These are phyloP conservation scores for Portevinia maculata DNA, from an alignment of 2,888 invertebrate genomes.

Conservation along the genomic window DNA sequence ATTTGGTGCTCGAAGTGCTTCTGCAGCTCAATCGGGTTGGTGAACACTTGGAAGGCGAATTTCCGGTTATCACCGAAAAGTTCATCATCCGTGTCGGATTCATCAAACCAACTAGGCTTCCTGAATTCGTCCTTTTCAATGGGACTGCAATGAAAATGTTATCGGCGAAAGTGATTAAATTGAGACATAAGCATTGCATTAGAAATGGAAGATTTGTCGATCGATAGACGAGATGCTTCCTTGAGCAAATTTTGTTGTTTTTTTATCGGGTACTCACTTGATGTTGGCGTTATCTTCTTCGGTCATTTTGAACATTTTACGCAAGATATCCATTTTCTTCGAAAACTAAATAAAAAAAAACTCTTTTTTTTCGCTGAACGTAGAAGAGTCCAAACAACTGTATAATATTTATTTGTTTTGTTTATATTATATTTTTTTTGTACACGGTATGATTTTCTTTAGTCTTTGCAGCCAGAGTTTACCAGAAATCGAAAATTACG, in stretches of 20 bases:
- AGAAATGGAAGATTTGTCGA: constrained; percentile 51
- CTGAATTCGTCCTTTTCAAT: constrained; percentile 81
- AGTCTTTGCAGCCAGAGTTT: constrained; percentile 66
- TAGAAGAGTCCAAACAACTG: constrained; percentile 42
- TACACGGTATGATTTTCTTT: constrained; percentile 37
- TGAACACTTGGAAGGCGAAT: constrained; percentile 84
- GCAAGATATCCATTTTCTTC: constrained; percentile 78
- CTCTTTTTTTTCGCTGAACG: constrained; percentile 37
- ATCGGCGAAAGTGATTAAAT: not conserved
- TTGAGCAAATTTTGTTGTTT: constrained; percentile 50
- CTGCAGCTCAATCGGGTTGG: constrained; percentile 85
- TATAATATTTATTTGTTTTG: constrained; percentile 32
- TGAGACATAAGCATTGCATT: not conserved
- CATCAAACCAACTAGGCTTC: constrained; percentile 83
- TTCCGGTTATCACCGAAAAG: constrained; percentile 81
- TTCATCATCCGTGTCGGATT: constrained; percentile 82
- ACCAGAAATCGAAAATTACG: constrained; percentile 69
- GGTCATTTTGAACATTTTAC: constrained; percentile 79
- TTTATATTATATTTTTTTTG: constrained; percentile 19
- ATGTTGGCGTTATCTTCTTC: constrained; percentile 75
- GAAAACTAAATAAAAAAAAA: constrained; percentile 67
- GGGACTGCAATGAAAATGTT: constrained; percentile 68
- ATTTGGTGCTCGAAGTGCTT: constrained; percentile 86
- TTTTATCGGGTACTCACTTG: constrained; percentile 76
- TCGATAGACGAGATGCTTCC: constrained; percentile 56